Percentiles rank a stretch among this genome's conserved stretches.
These are phyloP conservation scores for Zoanthus sociatus DNA, from an alignment of 92 coral and sea anemone genomes.

Conservation along the genomic window DNA sequence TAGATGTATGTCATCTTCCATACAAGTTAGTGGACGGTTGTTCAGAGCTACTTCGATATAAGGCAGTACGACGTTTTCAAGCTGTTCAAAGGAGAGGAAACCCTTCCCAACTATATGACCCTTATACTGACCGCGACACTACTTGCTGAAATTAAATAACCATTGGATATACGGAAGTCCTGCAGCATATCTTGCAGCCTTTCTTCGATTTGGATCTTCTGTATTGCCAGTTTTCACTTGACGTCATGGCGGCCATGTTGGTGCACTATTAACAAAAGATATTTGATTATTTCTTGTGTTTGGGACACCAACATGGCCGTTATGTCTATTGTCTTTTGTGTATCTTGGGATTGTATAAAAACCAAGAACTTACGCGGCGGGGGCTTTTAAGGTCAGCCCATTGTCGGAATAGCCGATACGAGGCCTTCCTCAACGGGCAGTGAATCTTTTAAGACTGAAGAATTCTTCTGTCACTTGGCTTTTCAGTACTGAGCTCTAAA, in stretches of 20 bases:
- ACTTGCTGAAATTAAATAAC: background rate
- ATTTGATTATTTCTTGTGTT: too few species aligned
- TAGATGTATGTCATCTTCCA: slow-evolving; percentile 11
- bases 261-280: too few species aligned
- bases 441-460: background rate
- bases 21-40: slow-evolving; percentile 16
- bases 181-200: background rate
- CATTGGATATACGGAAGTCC: background rate
- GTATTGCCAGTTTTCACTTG: too few species aligned
- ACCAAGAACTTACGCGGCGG: background rate
- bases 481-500: slow-evolving; percentile 2
- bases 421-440: background rate
- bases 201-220: background rate
- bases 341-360: too few species aligned
- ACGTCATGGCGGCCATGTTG: too few species aligned
- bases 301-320: too few species aligned
- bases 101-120: background rate
- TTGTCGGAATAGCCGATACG: background rate
- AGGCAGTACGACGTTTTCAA: background rate
- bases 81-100: slow-evolving; percentile 25
- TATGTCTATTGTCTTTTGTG: too few species aligned
- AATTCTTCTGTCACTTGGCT: slow-evolving; percentile 5
- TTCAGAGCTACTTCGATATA: slow-evolving; percentile 5
- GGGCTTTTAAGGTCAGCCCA: background rate
- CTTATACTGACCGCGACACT: background rate